Evolutionary conservation across 2,113 vertebrate species (phyloP).

Genomic region (Pachypanchax playfairii): DNA sequence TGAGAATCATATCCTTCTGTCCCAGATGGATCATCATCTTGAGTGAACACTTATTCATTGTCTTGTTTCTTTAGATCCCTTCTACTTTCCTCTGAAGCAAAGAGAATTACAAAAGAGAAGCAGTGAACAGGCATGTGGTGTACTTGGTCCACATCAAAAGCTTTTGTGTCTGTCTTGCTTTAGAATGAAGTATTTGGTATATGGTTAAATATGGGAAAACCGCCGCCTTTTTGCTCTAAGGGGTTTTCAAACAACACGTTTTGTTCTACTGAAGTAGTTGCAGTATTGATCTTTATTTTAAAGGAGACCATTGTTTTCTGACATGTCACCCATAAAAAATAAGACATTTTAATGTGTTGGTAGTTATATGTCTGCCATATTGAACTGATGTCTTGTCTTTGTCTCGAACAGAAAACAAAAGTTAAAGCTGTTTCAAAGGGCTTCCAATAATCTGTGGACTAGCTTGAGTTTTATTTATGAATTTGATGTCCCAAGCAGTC

Average conservation of each 20-base stretch:
- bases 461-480: background rate
- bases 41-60: conserved; percentile 20
- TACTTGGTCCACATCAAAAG: background rate
- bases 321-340: no score
- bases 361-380: background rate
- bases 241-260: background rate
- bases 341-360: background rate
- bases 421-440: conserved; percentile 1
- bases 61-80: conserved; percentile 25
- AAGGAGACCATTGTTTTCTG: background rate
- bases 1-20: conserved; percentile 22
- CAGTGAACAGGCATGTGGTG: background rate
- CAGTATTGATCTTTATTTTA: background rate
- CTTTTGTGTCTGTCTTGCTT: conserved; percentile 14
- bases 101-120: background rate
- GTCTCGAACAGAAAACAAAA: background rate
- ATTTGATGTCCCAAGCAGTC: background rate
- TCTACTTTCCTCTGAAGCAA: background rate
- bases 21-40: conserved; percentile 23
- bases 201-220: background rate
- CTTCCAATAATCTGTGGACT: background rate
- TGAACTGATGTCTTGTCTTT: background rate
- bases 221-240: background rate
- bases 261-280: background rate
- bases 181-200: conserved; percentile 7